Evolutionary conservation across 2,113 vertebrate species (phyloP), one percentile per base, ranked within the genome.

Genomic region (Hemibagrus wyckioides): DNA sequence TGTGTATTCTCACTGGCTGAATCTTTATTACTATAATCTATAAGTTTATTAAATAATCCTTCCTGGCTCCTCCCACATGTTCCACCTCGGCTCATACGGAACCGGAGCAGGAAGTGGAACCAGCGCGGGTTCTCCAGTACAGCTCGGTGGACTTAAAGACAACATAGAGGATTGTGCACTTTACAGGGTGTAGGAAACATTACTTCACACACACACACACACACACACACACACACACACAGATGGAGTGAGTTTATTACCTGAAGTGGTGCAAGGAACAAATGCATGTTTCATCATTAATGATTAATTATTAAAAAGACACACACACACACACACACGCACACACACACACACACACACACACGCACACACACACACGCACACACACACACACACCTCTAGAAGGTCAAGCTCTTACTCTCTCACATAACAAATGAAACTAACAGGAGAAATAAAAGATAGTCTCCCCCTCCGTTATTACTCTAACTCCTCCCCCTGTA

Each of bases 211-310:
- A 63, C 65, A 87, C 88, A 17, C 86, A 59, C 88, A 76, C 82
- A 85, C 84, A 82, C 59, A 86, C 52, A 80, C 84, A 79, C 84
- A 77, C 69, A 77, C 71, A 77, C 61, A 65, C 36, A 48, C 90
- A 94, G 94, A 95, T 95, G 92, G 92, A 95, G n/a, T 95, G 93
- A 90, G 89, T 90, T 95, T 94, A 94, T 95, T 95, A 95, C 93
- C 91, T 84, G 89, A 89, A 92, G 92, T 92, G 94, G 92, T 92
- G 92, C 89, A 92, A 92, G 94, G 91, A 90, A 94, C 92, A 94
- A 94, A 94, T 92, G 94, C 90, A 93, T 83, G 89, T 92, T 94
- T 93, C 90, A 93, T 94, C 93, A 92, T 92, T 88, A 90, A 88
- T 90, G 73, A 86, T 88, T 86, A 88, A 92, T 87, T 57, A 89